Base-by-base conservation (phyloP, 2,113 vertebrate genomes). In the Jaculus jaculus region DNA sequence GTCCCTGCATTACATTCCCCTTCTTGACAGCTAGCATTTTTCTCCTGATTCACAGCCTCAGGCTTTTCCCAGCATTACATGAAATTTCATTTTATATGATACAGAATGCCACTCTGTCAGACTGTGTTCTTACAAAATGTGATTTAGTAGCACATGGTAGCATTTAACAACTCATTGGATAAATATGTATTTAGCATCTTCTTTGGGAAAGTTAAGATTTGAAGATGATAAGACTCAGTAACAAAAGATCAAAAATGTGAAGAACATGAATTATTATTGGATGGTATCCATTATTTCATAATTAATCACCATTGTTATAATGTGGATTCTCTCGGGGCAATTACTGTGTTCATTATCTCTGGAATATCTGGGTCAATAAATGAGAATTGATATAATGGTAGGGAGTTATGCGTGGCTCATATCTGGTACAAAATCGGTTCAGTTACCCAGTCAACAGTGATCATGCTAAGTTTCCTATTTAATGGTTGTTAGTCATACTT, bases 141-240 rank as follows among this genome's bases (percentile, higher is more conserved):
- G 65, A 96, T 72, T 96, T 95, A 95, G 47, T 54, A 81, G 87
- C 73, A 61, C 65, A 32, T 32, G 89, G n/a, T 47, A 84, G 42
- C 61, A 81, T 78, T 91, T 93, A 93, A 42, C 83, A 5, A 80
- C 39, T 87, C 32, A 37, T 63, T 90, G 58, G 94, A 68, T 61
- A 91, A 81, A 63, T 16, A 92, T 23, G 10, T 7, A 87, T 90
- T 92, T 95, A 87, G 58, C 42, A 85, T 95, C 30, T 37, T 92
- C 26, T 65, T 5, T 47, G 32, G 75, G 32, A 42, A 84, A 69
- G 47, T 16, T 58, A 63, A 94, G 16, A 89, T 75, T 37, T 74
- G 3, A 77, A n/a, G 30, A 73, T 83, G 42, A 28, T 66, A 82
- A 88, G 58, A 34, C 5, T 2, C 39, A 65, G 37, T 42, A 75